Conservation (phyloP, 2,888 invertebrate genomes). For the Meghimatium bilineatum region DNA sequence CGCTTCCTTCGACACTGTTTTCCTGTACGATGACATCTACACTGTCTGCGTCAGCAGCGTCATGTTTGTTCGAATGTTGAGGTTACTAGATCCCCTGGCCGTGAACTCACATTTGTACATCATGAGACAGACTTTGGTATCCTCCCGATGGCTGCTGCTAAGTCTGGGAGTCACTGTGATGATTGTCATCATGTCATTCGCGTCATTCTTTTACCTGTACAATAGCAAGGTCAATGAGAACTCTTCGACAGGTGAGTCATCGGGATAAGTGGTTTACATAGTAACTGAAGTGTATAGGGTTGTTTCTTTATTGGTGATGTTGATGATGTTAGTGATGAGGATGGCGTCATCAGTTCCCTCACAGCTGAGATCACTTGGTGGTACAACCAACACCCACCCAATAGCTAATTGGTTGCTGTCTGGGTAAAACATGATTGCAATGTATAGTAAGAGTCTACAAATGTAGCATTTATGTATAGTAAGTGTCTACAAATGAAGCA, state of each 20-base stretch:
- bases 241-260: conserved; percentile 12
- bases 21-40: conserved; percentile 52
- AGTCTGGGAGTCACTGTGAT: conserved; percentile 44
- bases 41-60: conserved; percentile 45
- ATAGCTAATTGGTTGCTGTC: too few relatives aligned
- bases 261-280: background rate
- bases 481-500: too few relatives aligned
- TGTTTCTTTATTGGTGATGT: too few relatives aligned
- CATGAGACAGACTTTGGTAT: conserved; percentile 51
- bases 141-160: conserved; percentile 40
- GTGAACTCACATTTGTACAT: conserved; percentile 55
- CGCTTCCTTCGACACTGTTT: conserved; percentile 54
- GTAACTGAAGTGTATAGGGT: too few relatives aligned
- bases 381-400: too few relatives aligned
- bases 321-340: too few relatives aligned
- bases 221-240: conserved; percentile 36
- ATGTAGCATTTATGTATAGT: too few relatives aligned
- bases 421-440: too few relatives aligned
- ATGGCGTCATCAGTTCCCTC: too few relatives aligned
- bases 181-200: conserved; percentile 51
- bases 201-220: conserved; percentile 49
- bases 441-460: too few relatives aligned
- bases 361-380: too few relatives aligned
- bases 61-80: conserved; percentile 50
- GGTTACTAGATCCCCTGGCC: conserved; percentile 53